Evolutionary conservation across 2,888 invertebrate species (phyloP), one percentile per base, ranked within the genome.

Genomic region (Pocota personata): DNA sequence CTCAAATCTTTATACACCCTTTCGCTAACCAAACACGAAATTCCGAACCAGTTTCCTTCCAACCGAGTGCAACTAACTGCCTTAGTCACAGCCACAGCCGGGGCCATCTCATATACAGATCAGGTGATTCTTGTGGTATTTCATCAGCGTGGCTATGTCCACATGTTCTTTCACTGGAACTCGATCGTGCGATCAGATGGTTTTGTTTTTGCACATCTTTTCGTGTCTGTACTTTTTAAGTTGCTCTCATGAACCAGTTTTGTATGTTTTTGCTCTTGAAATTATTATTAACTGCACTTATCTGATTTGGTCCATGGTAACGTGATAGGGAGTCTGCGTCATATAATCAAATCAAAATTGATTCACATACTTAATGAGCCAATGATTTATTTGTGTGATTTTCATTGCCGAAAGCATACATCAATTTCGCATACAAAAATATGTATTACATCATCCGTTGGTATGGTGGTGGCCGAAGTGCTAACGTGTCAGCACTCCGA

Each of bases 61-160:
- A 40, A 40, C 6, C 46, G 46, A 19, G 7, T 24, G 1, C 37
- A 37, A 35, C 8, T 27, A 12, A 43, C 14, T 37, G 37, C 21
- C 21, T 6, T 12, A 60, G 24, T 12, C 24, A 8, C 27, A 24
- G 2, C 10, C 5, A 37, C 14, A 21, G 27, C 14, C 27, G 21
- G 1, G 19, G 8, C n/a, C 7, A 14, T 40, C 40, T 60, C 30
- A 32, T 64, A 30, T 14, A 19, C 48, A 4, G 64, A 64, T 64
- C 64, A 64, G 64, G 64, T 48, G 64, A 64, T 48, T 64, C 48
- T 64, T 48, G 6, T 6, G 48, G 48, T 32, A 32, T 64, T 64
- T 48, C 21, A 32, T 32, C 32, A 32, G 32, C 19, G 2, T 5
- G 19, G 58, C 32, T 14, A 32, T 19, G 58, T 48, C 48, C 48